Evolutionary conservation across 2,888 invertebrate species (phyloP).

Genomic region (Lithophane ornitopus): DNA sequence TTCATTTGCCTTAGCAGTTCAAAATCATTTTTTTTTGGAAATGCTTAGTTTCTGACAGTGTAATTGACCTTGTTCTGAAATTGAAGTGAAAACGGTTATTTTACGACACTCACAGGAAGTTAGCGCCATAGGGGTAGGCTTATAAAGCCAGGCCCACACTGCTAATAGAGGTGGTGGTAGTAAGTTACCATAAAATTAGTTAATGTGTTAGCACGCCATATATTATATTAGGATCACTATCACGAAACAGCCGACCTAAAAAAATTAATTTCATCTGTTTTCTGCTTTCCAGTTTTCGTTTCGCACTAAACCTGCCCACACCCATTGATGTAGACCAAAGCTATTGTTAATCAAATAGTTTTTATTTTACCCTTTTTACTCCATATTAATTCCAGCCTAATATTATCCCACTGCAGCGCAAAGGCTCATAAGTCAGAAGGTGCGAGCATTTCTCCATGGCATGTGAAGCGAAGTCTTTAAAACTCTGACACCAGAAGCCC

Average conservation of each 20-base stretch:
- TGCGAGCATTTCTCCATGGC: too few relatives aligned
- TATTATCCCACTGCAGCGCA: neutral
- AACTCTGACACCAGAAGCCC: too few relatives aligned
- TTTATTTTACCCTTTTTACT: neutral
- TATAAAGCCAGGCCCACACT: conserved; percentile 23
- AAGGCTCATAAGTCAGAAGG: neutral
- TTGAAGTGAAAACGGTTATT: conserved; percentile 6
- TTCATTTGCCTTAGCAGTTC: neutral
- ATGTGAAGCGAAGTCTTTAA: too few relatives aligned
- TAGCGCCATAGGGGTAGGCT: neutral
- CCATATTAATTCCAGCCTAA: neutral
- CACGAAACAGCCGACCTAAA: conserved; percentile 25
- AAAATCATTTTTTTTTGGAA: neutral
- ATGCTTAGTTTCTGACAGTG: neutral
- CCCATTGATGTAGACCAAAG: neutral
- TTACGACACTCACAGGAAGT: neutral
- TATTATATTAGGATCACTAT: conserved; percentile 29
- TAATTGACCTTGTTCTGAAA: too few relatives aligned
- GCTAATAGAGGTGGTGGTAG: neutral
- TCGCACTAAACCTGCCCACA: neutral
- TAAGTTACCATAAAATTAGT: conserved; percentile 33
- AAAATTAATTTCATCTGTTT: conserved; percentile 10
- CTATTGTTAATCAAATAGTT: neutral
- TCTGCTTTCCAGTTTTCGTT: conserved; percentile 7
- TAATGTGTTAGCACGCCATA: conserved; percentile 46